These are phyloP conservation scores for Corydoras sp. DNA, from an alignment of 2,113 vertebrate species.

Conservation along the genomic window DNA sequence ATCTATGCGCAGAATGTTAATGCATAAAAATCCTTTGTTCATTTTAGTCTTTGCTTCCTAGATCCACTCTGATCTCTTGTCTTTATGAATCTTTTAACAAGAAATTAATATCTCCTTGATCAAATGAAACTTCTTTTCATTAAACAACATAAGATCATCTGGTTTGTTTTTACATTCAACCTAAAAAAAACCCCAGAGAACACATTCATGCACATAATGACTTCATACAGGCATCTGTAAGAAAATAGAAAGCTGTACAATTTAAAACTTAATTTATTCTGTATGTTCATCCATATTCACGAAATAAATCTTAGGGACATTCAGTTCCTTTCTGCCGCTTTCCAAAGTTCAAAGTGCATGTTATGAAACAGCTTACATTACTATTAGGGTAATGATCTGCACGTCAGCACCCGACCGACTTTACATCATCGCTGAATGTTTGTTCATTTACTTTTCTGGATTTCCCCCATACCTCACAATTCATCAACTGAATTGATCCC, in stretches of 20 bases:
- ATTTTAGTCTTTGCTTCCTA: no score
- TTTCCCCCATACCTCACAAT: neutral
- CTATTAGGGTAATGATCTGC: slow-evolving; percentile 12
- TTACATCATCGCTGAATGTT: slow-evolving; percentile 20
- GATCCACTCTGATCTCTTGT: no score
- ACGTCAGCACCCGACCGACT: slow-evolving; percentile 7
- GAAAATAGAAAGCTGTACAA: no score
- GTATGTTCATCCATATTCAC: neutral
- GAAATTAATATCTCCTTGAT: no score
- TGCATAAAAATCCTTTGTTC: no score
- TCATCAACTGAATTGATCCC: slow-evolving; percentile 5
- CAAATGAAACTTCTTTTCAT: no score
- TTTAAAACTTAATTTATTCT: neutral
- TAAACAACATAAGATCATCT: no score
- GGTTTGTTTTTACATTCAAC: no score
- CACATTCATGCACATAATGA: neutral
- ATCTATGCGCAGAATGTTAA: no score
- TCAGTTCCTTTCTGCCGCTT: slow-evolving; percentile 32
- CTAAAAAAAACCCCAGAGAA: neutral
- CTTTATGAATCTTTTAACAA: no score
- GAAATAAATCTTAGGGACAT: slow-evolving; percentile 32
- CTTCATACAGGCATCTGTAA: no score
- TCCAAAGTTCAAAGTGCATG: slow-evolving; percentile 48
- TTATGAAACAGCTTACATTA: slow-evolving; percentile 53
- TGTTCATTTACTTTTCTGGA: slow-evolving; percentile 5